phyloP scores from a whole-genome alignment of 2,113 vertebrate species.

The Centropus unirufus region DNA sequence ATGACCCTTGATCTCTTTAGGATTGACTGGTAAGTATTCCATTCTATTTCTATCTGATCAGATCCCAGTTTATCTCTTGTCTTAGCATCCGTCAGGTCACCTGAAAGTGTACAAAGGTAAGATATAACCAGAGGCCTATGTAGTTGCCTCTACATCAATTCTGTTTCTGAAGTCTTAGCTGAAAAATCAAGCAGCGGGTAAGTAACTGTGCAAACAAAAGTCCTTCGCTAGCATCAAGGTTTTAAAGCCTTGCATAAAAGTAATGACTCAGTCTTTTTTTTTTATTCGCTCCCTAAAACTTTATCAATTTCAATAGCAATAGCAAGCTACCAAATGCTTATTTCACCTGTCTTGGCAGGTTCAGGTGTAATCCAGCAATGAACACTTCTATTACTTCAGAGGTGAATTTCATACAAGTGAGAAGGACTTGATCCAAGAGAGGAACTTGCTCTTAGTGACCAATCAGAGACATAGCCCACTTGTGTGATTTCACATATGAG shows the following conservation, averaged over 20 bases:
- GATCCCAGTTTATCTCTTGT: constrained; percentile 91
- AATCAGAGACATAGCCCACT: background rate
- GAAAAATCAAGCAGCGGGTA: background rate
- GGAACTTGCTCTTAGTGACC: background rate
- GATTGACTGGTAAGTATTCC: constrained; percentile 91
- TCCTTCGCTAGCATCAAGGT: background rate
- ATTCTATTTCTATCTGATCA: constrained; percentile 90
- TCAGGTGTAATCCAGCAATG: background rate
- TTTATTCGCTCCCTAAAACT: background rate
- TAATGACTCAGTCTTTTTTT: background rate
- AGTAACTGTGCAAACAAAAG: background rate
- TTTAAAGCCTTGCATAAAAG: background rate
- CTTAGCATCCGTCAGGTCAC: constrained; percentile 95
- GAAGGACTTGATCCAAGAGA: background rate
- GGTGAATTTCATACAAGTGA: background rate
- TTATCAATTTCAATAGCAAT: background rate
- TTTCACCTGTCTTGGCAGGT: background rate
- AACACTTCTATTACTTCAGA: background rate
- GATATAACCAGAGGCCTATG: background rate
- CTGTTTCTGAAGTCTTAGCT: background rate
- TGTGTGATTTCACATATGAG: background rate
- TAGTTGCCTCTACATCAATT: background rate
- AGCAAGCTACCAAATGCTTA: background rate
- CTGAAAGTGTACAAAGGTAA: constrained; percentile 70
- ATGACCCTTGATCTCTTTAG: constrained; percentile 90